Evolutionary conservation across 2,113 vertebrate genomes (phyloP).

Genomic region (Grammomys dolichurus): DNA sequence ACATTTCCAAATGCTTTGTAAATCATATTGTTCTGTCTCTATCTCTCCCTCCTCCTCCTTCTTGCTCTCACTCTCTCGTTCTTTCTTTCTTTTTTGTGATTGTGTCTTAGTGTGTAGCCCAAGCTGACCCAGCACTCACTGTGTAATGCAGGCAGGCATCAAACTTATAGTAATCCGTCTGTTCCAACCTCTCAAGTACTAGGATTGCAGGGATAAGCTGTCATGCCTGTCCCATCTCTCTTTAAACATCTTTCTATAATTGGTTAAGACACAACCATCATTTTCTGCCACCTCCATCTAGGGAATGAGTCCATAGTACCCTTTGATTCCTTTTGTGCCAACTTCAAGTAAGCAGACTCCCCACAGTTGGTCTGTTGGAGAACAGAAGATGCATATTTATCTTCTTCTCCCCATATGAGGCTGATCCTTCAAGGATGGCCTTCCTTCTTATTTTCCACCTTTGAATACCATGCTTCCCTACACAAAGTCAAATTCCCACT

Average conservation of each 20-base stretch:
- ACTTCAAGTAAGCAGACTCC: not conserved
- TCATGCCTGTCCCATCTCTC: not conserved
- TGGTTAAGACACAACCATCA: not conserved
- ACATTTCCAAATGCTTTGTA: not conserved
- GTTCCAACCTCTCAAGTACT: no score
- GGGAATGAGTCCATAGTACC: not conserved
- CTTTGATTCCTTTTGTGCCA: not conserved
- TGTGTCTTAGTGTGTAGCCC: not conserved
- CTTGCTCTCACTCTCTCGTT: not conserved
- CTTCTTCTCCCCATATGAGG: not conserved
- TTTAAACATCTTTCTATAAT: not conserved
- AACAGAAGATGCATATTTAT: not conserved
- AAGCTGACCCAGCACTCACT: not conserved
- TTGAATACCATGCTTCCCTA: not conserved
- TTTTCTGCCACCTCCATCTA: not conserved
- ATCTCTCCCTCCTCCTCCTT: not conserved
- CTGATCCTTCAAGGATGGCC: not conserved
- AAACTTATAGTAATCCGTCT: not conserved
- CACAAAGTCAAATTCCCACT: not conserved
- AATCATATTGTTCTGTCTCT: not conserved
- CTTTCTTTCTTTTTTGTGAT: not conserved
- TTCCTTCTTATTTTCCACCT: not conserved
- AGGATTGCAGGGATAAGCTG: not conserved
- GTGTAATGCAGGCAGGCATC: not conserved
- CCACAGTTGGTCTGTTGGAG: not conserved